Conservation (phyloP, 1,140 invertebrate species). For the Drosophila santomea region DNA sequence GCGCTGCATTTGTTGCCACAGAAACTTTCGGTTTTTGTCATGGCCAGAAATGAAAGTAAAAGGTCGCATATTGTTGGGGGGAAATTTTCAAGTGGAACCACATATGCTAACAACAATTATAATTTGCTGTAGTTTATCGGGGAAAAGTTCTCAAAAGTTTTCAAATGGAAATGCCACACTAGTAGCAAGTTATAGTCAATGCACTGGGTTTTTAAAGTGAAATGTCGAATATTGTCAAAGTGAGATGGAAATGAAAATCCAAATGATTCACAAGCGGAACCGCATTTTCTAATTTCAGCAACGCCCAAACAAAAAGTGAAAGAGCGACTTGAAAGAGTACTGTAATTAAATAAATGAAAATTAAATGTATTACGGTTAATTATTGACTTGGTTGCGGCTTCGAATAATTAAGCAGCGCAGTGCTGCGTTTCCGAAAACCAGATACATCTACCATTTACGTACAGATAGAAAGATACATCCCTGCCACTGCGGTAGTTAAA, state of each 20-base stretch:
- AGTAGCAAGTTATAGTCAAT: neutral
- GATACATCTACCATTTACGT: conserved; percentile 17
- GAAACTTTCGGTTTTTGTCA: conserved; percentile 36
- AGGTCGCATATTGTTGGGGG: conserved; percentile 13
- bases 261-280: neutral
- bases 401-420: conserved; percentile 56
- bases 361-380: conserved; percentile 63
- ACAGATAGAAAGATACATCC: conserved; percentile 33
- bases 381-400: conserved; percentile 35
- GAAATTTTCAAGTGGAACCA: neutral
- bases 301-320: conserved; percentile 14
- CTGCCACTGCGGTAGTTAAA: conserved; percentile 20
- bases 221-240: conserved; percentile 18
- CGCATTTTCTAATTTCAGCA: conserved; percentile 1
- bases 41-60: conserved; percentile 37
- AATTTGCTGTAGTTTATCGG: neutral
- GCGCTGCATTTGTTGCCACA: conserved; percentile 38
- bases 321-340: conserved; percentile 26
- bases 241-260: conserved; percentile 1
- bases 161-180: neutral
- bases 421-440: conserved; percentile 46
- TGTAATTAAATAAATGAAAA: conserved; percentile 54
- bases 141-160: neutral
- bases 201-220: neutral
- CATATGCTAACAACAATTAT: conserved; percentile 4